Evolutionary conservation across 2,888 invertebrate species (phyloP), one percentile per base, ranked within the genome.

Genomic region (Sphecodes monilicornis): DNA sequence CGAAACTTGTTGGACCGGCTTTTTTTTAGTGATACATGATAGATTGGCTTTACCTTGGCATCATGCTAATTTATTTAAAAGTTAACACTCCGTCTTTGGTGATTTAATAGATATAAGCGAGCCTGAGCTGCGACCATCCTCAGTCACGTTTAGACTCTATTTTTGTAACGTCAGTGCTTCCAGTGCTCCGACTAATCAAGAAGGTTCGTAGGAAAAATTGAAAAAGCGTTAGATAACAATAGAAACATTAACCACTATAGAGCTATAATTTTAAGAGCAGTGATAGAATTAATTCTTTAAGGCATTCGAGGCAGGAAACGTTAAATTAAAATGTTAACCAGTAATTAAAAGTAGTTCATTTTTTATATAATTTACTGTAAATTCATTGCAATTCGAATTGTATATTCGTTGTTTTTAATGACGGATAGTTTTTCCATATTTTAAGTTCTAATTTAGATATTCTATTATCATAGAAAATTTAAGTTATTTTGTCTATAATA

Each of bases 21-120:
- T 66, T 39, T 54, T 39, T 68, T 60, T 3, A 64, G 10, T 36
- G 11, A 8, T 18, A 66, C 36, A 11, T 4, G 13, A 66, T 36
- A 36, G 6, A 22, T 36, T 18, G 32, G 5, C 8, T 11, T 39
- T 39, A 68, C 68, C 39, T 39, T 68, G 68, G 5, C 5, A 22
- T 36, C 13, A 39, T 68, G 68, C 68, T 39, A 39, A 68, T 68
- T n/a, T 70, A 41, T 43, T 43, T 41, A 70, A 50, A 1, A 36
- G 60, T 39, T 60, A 66, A 50, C 76, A 70, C 57, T 76, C 57
- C 41, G n/a, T 26, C 16, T 4, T 36, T 8, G 26, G 36, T 54
- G 36, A 29, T 76, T 70, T 70, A 22, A n/a, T 57, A 43, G 57
- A 75, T 80, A 69, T 80, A 75, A 75, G 57, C 43, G 54, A 60